Conservation (phyloP, 2,888 invertebrate species). For the Thereva nobilitata region DNA sequence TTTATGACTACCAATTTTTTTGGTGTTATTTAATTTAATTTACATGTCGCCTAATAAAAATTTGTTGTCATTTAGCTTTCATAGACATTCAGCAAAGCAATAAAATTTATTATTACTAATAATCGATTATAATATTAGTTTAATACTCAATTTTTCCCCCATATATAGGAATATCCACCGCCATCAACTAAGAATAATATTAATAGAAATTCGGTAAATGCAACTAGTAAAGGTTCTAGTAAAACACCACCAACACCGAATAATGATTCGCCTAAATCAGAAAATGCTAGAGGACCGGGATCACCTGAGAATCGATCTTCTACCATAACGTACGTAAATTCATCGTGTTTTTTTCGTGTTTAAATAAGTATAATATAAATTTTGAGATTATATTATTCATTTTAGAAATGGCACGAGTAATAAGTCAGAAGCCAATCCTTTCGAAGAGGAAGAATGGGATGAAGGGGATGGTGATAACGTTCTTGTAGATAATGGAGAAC, state of each 20-base stretch:
- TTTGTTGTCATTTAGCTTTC: constrained; percentile 18
- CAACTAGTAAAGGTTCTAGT: constrained; percentile 56
- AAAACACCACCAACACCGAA: constrained; percentile 56
- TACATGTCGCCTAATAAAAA: too few species aligned
- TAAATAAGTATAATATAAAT: neutral
- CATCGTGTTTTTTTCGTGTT: constrained; percentile 14
- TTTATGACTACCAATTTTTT: constrained; percentile 17
- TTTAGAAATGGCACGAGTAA: constrained; percentile 65
- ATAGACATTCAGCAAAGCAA: constrained; percentile 2
- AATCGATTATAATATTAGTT: too few species aligned
- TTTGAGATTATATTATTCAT: constrained; percentile 37
- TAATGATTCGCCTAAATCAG: constrained; percentile 57
- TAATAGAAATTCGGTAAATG: constrained; percentile 59
- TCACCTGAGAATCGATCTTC: constrained; percentile 63
- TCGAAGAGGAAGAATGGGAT: constrained; percentile 82
- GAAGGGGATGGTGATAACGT: constrained; percentile 74
- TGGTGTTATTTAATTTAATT: constrained; percentile 2
- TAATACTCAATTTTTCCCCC: neutral
- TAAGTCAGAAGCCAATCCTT: constrained; percentile 76
- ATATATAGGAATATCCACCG: constrained; percentile 64
- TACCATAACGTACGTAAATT: constrained; percentile 65
- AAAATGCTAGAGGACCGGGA: constrained; percentile 53
- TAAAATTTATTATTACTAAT: neutral
- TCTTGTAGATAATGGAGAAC: constrained; percentile 89
- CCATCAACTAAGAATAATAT: constrained; percentile 60